Conservation (phyloP, 2,113 vertebrate species). For the Eulemur rufifrons region DNA sequence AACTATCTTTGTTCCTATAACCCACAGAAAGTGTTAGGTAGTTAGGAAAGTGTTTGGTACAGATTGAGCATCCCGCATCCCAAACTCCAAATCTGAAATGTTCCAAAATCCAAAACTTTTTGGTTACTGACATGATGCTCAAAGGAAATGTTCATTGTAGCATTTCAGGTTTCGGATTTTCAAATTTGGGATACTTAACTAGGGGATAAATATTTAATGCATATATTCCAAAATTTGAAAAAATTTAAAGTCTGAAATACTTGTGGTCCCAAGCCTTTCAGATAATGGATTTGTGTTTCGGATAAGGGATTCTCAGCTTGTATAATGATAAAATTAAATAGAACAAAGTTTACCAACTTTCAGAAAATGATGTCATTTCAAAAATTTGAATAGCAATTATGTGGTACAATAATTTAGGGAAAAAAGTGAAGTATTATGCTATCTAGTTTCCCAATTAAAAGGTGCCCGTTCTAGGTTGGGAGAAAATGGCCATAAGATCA, state of each 20-base stretch:
- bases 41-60: background rate
- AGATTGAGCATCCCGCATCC: background rate
- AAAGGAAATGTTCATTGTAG: background rate
- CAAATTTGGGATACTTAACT: background rate
- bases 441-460: constrained; percentile 35
- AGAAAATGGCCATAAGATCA: background rate
- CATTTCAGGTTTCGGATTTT: background rate
- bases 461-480: background rate
- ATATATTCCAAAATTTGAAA: background rate
- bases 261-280: background rate
- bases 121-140: background rate
- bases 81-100: background rate
- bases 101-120: background rate
- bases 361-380: background rate
- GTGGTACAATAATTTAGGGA: background rate
- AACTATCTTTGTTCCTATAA: background rate
- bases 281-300: background rate
- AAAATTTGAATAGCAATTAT: background rate
- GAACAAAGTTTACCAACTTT: background rate
- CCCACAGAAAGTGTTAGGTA: background rate
- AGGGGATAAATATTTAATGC: background rate
- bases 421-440: background rate
- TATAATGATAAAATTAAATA: background rate
- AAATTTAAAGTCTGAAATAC: background rate
- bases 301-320: background rate